Evolutionary conservation across 2,797 vertebrate species (phyloP), one percentile per base, ranked within the genome.

Genomic region (Myiothlypis coronata): DNA sequence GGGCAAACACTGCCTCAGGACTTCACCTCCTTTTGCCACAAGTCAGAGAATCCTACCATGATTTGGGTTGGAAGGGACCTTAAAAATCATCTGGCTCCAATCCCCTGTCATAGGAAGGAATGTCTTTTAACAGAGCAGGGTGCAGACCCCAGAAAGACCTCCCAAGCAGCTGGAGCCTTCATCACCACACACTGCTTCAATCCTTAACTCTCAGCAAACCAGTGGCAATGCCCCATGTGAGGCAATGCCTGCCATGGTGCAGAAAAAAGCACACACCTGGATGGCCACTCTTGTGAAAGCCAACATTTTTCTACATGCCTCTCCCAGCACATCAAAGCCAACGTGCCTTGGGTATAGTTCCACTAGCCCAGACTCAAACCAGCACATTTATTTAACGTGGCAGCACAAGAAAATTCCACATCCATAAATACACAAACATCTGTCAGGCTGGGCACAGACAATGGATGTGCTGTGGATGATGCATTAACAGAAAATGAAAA

Each of bases 401-500:
- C 77, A 91, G 32, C 12, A 7, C 13, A 79, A 90, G 87, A 82
- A 81, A 94, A 94, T 74, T 91, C 50, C 59, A 67, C 78, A 85
- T 55, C 72, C 83, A 76, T 88, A 90, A 93, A 94, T 57, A 74
- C 83, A 87, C 6, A 4, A 94, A 80, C 83, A 90, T 77, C 82
- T 95, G 89, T 53, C 26, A 12, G 56, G 53, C 56, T 85, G 63
- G 69, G 63, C 67, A 83, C 92, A 83, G 59, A 55, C 63, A 78
- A 74, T 2, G 27, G 44, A 75, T 11, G 11, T 79, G 57, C 22
- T 46, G 35, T 76, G 53, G 74, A 67, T 39, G 28, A 63, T 37
- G 67, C 52, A 69, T 72, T 82, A 88, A 65, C 20, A 76, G 44
- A 68, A 94, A 85, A 91, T 56, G 55, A 77, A 86, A 96, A 53